These are phyloP conservation scores for Aplidium turbinatum DNA, from an alignment of 23 tunicate genomes.

Conservation along the genomic window DNA sequence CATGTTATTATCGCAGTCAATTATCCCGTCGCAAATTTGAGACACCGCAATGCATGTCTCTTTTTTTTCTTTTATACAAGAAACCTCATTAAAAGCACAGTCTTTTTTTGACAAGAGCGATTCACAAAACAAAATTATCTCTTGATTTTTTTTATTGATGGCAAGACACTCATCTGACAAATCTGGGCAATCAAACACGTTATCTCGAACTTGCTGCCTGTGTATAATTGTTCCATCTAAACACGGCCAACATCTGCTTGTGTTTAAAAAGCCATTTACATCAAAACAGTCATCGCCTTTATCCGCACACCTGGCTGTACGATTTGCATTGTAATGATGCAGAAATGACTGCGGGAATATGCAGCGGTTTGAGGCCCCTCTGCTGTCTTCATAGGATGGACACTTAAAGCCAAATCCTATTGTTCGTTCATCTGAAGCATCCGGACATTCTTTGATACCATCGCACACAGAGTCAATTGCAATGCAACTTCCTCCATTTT, in stretches of 20 bases:
- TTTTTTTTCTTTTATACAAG: neutral
- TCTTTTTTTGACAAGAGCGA: neutral
- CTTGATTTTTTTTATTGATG: too few species aligned
- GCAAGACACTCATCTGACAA: slow-evolving; percentile 60
- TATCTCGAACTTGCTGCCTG: slow-evolving; percentile 54
- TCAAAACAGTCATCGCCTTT: slow-evolving; percentile 26
- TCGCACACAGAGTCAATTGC: slow-evolving; percentile 26
- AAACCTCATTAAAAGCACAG: neutral
- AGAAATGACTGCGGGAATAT: slow-evolving; percentile 15
- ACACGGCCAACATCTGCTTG: slow-evolving; percentile 48
- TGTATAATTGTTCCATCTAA: slow-evolving; percentile 55
- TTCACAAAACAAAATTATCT: too few species aligned
- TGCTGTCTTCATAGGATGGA: neutral
- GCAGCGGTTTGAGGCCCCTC: neutral
- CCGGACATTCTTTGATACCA: slow-evolving; percentile 17
- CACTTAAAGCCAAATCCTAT: slow-evolving; percentile 46
- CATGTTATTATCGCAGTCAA: slow-evolving; percentile 1
- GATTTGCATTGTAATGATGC: neutral
- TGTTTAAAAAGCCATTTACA: slow-evolving; percentile 16
- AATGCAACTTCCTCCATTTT: slow-evolving; percentile 20
- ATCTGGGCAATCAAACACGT: slow-evolving; percentile 56
- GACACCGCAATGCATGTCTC: slow-evolving; percentile 18
- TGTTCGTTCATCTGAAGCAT: slow-evolving; percentile 26
- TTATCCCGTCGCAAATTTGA: slow-evolving; percentile 22
- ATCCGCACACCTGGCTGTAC: neutral